These are phyloP conservation scores for Luffia ferchaultella DNA, from an alignment of 2,888 invertebrate species.

Conservation along the genomic window DNA sequence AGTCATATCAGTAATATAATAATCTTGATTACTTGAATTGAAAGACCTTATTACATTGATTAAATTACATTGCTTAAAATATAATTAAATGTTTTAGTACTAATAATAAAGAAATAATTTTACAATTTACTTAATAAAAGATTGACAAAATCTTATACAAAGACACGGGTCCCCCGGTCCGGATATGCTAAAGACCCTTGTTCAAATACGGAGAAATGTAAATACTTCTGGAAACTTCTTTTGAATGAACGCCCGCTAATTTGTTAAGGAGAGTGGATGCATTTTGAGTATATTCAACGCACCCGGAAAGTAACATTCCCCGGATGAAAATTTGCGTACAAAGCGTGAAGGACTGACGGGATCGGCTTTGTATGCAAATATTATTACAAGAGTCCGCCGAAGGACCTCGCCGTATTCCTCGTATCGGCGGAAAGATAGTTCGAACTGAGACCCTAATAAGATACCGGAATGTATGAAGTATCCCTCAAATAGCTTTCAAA, in stretches of 20 bases:
- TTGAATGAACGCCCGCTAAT: not conserved
- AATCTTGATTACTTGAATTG: not conserved
- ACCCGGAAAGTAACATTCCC: constrained; percentile 2
- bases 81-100: no score
- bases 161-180: not conserved
- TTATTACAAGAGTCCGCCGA: constrained; percentile 47
- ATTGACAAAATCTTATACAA: no score
- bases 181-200: not conserved
- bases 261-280: not conserved
- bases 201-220: not conserved
- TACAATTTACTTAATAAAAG: no score
- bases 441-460: constrained; percentile 30
- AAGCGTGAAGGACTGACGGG: constrained; percentile 36
- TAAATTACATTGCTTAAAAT: no score
- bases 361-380: constrained; percentile 55
- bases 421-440: constrained; percentile 23
- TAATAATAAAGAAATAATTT: no score
- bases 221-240: not conserved
- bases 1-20: no score
- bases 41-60: not conserved
- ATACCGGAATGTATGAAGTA: constrained; percentile 9
- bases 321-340: constrained; percentile 37
- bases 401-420: constrained; percentile 37
- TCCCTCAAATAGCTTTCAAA: constrained; percentile 16
- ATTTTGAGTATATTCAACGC: not conserved